phyloP scores from a whole-genome alignment of 1,140 invertebrate genomes.

The Tribolium madens region DNA sequence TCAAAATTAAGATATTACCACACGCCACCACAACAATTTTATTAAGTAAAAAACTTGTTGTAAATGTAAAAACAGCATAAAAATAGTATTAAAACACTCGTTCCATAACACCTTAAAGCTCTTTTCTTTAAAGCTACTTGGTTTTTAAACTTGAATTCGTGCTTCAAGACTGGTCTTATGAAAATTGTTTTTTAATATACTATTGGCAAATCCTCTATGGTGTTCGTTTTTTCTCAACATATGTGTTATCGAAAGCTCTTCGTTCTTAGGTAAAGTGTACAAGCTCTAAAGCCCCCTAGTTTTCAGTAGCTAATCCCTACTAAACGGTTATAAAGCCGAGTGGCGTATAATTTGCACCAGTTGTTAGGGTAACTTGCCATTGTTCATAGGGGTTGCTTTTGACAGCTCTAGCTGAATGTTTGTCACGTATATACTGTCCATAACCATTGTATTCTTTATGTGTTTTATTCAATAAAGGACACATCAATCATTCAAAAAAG shows the following conservation, averaged over 20 bases:
- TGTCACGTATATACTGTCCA: constrained; percentile 45
- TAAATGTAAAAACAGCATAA: too few species aligned
- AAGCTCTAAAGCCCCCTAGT: constrained; percentile 10
- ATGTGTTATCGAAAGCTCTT: not conserved
- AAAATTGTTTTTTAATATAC: too few species aligned
- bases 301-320: constrained; percentile 46
- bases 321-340: constrained; percentile 53
- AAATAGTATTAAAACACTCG: too few species aligned
- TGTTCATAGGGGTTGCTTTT: constrained; percentile 50
- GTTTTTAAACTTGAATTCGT: too few species aligned
- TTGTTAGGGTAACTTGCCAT: constrained; percentile 53
- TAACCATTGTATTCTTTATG: constrained; percentile 29
- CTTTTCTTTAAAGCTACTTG: too few species aligned
- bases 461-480: constrained; percentile 21
- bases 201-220: not conserved
- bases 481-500: not conserved
- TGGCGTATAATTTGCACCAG: constrained; percentile 54
- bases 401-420: constrained; percentile 51
- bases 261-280: not conserved
- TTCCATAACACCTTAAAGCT: too few species aligned
- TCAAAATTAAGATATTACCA: too few species aligned
- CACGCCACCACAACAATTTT: too few species aligned
- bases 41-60: too few species aligned
- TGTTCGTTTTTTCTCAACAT: not conserved
- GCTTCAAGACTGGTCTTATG: too few species aligned